These are phyloP conservation scores for Protodeltote pygarga DNA, from an alignment of 2,888 invertebrate genomes.

Conservation along the genomic window DNA sequence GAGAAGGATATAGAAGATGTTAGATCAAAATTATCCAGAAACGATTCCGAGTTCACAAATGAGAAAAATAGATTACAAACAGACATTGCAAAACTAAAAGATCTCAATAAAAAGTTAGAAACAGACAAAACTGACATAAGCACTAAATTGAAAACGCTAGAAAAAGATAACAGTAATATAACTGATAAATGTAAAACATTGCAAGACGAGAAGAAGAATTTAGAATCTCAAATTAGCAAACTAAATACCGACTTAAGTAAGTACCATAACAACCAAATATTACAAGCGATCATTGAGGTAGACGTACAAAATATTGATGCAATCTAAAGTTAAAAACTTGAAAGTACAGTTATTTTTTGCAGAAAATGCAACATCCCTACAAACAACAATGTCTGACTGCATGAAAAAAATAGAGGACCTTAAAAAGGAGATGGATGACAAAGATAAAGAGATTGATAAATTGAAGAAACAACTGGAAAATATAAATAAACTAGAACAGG, in stretches of 20 bases:
- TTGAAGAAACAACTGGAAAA: slow-evolving; percentile 87
- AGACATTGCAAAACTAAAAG: slow-evolving; percentile 84
- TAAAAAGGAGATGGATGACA: slow-evolving; percentile 88
- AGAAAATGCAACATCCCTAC: slow-evolving; percentile 86
- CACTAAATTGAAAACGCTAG: slow-evolving; percentile 68
- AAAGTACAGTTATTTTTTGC: slow-evolving; percentile 30
- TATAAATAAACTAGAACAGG: slow-evolving; percentile 81
- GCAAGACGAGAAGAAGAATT: slow-evolving; percentile 88
- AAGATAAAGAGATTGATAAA: slow-evolving; percentile 88
- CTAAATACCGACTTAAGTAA: slow-evolving; percentile 88
- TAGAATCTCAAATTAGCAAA: slow-evolving; percentile 87
- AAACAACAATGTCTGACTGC: slow-evolving; percentile 83
- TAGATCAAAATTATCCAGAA: slow-evolving; percentile 80
- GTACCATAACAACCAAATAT: slow-evolving; percentile 41
- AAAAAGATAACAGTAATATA: slow-evolving; percentile 76
- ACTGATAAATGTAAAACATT: slow-evolving; percentile 82
- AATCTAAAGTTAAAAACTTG: neutral
- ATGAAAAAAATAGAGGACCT: slow-evolving; percentile 89
- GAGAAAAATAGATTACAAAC: slow-evolving; percentile 83
- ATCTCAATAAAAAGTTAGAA: slow-evolving; percentile 79
- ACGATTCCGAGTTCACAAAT: slow-evolving; percentile 82
- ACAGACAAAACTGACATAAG: slow-evolving; percentile 74
- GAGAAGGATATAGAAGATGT: slow-evolving; percentile 86
- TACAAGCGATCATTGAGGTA: neutral
- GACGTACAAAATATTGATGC: neutral